Percentiles rank a stretch among this genome's conserved stretches.
phyloP scores from a whole-genome alignment of 2,113 vertebrate species.

The Aegotheles bennettii region DNA sequence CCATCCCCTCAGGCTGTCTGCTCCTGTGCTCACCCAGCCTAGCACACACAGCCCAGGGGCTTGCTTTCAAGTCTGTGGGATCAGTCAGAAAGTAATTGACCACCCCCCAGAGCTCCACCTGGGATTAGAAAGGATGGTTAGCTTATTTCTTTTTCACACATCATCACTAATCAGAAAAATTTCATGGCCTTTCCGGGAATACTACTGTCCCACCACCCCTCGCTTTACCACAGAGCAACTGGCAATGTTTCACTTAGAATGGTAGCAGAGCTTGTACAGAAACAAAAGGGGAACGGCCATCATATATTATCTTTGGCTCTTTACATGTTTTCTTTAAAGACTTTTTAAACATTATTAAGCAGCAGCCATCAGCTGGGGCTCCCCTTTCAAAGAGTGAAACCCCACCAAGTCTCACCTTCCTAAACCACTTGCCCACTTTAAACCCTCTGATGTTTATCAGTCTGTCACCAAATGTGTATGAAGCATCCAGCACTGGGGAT shows the following conservation, averaged over 20 bases:
- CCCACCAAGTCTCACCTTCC: neutral
- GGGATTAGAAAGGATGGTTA: rapidly evolving
- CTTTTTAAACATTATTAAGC: neutral
- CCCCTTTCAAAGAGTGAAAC: neutral
- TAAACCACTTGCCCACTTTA: neutral
- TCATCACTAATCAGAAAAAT: neutral
- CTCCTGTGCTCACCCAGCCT: neutral
- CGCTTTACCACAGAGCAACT: rapidly evolving
- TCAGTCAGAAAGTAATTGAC: neutral
- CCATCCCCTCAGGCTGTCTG: rapidly evolving
- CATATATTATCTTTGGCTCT: neutral
- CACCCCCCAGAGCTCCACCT: neutral
- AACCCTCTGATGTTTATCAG: neutral
- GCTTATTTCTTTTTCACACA: neutral
- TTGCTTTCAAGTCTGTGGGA: neutral
- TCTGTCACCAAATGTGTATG: neutral
- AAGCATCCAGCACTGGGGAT: rapidly evolving
- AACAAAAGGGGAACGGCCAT: neutral
- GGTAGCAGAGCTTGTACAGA: neutral
- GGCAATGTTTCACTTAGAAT: rapidly evolving
- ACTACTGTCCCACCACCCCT: no score
- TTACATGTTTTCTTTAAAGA: neutral
- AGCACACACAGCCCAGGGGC: neutral
- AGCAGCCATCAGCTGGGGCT: neutral
- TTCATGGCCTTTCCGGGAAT: neutral